Evolutionary conservation across 1,140 invertebrate genomes (phyloP).

Genomic region (Diabrotica undecimpunctata): DNA sequence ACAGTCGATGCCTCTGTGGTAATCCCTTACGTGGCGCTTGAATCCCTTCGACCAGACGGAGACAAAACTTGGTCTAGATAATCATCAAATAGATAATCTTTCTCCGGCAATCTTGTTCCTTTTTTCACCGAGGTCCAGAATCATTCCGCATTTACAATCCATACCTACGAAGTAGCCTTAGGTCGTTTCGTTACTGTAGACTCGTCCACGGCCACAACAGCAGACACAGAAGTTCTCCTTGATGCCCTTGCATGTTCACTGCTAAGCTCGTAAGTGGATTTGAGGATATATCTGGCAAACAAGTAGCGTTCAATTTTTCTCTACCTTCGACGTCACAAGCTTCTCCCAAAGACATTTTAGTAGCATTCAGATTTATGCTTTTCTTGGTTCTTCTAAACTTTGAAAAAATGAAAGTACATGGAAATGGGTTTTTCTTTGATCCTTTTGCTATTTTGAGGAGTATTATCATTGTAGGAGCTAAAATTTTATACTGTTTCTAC

Average conservation of each 20-base stretch:
- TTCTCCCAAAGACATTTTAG: conserved; percentile 32
- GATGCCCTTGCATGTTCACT: conserved; percentile 31
- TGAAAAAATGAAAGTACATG: conserved; percentile 43
- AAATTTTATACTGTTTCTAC: conserved; percentile 40
- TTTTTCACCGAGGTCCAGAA: too few relatives aligned
- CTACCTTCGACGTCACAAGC: conserved; percentile 25
- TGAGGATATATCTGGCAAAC: conserved; percentile 44
- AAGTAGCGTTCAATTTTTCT: conserved; percentile 39
- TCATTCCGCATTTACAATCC: too few relatives aligned
- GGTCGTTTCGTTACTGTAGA: too few relatives aligned
- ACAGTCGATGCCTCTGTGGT: conserved; percentile 80
- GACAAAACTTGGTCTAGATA: conserved; percentile 57
- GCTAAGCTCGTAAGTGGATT: conserved; percentile 25
- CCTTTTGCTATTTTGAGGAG: conserved; percentile 26
- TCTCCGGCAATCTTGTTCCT: too few relatives aligned
- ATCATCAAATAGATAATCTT: too few relatives aligned
- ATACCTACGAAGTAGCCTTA: too few relatives aligned
- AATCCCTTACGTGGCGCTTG: conserved; percentile 60
- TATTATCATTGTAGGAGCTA: conserved; percentile 28
- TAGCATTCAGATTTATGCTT: conserved; percentile 33
- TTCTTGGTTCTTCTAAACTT: conserved; percentile 36
- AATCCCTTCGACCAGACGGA: conserved; percentile 59
- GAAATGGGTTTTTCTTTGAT: conserved; percentile 42
- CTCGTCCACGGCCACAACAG: too few relatives aligned
- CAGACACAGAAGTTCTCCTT: conserved; percentile 36